Evolutionary conservation across 2,113 vertebrate species (phyloP).

Genomic region (Leucoraja erinaceus): DNA sequence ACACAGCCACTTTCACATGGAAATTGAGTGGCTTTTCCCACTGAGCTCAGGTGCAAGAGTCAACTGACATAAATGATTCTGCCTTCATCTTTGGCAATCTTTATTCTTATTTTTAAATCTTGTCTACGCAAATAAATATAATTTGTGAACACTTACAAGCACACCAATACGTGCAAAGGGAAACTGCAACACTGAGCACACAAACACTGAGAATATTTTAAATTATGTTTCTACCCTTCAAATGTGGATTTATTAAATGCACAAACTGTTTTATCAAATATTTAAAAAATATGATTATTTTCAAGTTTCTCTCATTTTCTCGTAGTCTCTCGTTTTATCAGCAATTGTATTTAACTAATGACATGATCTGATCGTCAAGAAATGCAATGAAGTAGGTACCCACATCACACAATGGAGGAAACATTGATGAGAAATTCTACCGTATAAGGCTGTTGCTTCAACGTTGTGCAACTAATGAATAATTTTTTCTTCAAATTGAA

Average conservation of each 20-base stretch:
- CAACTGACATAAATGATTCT: not conserved
- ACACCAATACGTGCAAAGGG: not conserved
- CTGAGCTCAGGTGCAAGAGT: not conserved
- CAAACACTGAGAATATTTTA: not conserved
- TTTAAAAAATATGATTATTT: not conserved
- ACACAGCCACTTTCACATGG: not conserved
- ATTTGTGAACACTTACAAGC: not conserved
- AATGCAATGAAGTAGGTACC: not conserved
- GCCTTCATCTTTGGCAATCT: not conserved
- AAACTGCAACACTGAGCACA: not conserved
- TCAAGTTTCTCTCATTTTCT: too few species aligned
- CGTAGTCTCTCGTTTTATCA: not conserved
- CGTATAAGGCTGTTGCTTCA: too few species aligned
- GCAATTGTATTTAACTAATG: not conserved
- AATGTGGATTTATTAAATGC: not conserved
- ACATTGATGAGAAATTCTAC: too few species aligned
- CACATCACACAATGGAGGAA: not conserved
- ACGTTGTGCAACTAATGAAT: too few species aligned
- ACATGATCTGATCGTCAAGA: not conserved
- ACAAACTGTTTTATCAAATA: not conserved
- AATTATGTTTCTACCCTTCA: not conserved
- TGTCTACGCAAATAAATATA: not conserved
- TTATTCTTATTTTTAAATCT: not conserved
- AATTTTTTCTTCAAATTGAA: too few species aligned
- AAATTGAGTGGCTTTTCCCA: constrained; percentile 25